Base-by-base conservation (phyloP, 2,113 vertebrate species). In the Zosterops japonicus region DNA sequence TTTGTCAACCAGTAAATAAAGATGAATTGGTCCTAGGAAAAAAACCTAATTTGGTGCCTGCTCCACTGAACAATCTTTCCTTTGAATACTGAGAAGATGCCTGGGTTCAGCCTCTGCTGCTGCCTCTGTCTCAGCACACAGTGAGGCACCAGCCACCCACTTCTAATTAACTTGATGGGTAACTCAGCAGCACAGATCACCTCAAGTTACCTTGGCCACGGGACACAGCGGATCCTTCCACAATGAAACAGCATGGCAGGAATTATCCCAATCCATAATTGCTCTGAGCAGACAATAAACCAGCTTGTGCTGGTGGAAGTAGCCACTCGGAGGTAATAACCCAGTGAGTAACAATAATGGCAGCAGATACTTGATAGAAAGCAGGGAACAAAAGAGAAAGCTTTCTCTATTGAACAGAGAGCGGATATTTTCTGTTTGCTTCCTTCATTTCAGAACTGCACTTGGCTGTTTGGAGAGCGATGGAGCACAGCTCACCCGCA, bases 321-420 rank as follows among this genome's bases (percentile, higher is more conserved):
- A 96, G 83, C 93, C 94, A 95, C 87, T 96, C 52, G 4, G 91
- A 97, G 94, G 95, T 96, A 97, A 97, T 92, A 96, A 93, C 74
- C 84, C 89, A 93, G 78, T 57, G 74, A 97, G 84, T 89, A 95
- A 94, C 93, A 94, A 90, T 93, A 96, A 97, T 90, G 90, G 95
- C 85, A 95, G 88, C 76, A 87, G 90, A 88, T 83, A 92, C 89
- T 95, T 87, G 88, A 94, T 87, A 91, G 84, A 95, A 96, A 88
- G 86, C 88, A 92, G 70, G 60, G 78, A 91, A 96, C 74, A 83
- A 96, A 96, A 78, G 95, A 90, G 90, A 94, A 93, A 94, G 94
- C 94, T 93, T 93, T 96, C 93, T 89, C 76, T 91, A 35, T 94
- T 90, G 35, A 86, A 24, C 52, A 81, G 60, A 49, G 94, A 90